Base-by-base conservation (phyloP, 2,113 vertebrate species). In the Sprattus sprattus region DNA sequence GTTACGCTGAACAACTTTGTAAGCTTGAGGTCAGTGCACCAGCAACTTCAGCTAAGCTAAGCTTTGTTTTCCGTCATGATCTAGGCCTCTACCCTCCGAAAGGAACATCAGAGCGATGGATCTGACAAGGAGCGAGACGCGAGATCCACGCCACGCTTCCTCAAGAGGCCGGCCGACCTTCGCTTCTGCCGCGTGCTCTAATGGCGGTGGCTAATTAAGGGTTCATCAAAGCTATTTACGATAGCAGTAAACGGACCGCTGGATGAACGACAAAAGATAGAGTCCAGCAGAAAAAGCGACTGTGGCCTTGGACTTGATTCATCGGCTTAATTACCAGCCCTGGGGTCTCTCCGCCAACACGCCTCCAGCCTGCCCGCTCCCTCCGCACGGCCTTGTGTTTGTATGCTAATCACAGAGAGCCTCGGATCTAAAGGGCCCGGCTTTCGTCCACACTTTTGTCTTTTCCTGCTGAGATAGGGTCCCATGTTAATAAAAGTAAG, bases 241-340 rank as follows among this genome's bases (percentile, higher is more conserved):
- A 88, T 89, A 91, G 89, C 88, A 89, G 91, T 91, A 92, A 92
- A 92, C n/a, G 92, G 86, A 91, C 91, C 88, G 89, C 88, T 90
- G 88, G 81, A 90, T 84, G 88, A 94, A 94, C 92, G 92, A 93
- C 91, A 92, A 9, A 93, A 91, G 91, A 93, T 92, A 89, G 88
- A 85, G 92, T 93, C 93, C 92, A 82, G 91, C 88, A 16, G 45
- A 82, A 87, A 81, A 60, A 88, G 82, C 94, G 91, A 94, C 92
- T 89, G 84, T 89, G 91, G 91, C 87, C 92, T 91, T 89, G 84
- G 87, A 90, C 93, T 92, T 92, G 93, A 94, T 94, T 94, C 91
- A 94, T 95, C 92, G 93, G 88, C 89, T 92, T 95, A 95, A 95
- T 95, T 94, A 95, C 92, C 93, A 92, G 93, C 93, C 93, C 91